phyloP scores from a whole-genome alignment of 2,888 invertebrate species.

The Ypsolopha sequella region DNA sequence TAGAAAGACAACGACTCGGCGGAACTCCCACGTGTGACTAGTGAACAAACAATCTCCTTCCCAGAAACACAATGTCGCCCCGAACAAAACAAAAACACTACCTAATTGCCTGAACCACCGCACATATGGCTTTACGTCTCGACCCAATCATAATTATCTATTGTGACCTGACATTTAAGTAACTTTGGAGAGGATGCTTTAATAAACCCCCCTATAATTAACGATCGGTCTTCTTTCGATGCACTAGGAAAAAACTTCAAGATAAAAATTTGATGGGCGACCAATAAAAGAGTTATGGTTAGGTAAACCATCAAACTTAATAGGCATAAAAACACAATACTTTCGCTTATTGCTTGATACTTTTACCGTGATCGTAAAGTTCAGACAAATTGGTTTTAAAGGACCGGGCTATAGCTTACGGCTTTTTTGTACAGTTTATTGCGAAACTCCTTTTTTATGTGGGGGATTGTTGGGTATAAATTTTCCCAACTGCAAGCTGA shows the following conservation, averaged over 20 bases:
- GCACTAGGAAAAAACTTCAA: constrained; percentile 17
- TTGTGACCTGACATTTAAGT: constrained; percentile 23
- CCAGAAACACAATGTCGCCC: constrained; percentile 57
- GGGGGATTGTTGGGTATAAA: constrained; percentile 21
- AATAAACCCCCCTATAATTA: constrained; percentile 22
- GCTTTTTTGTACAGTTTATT: constrained; percentile 32
- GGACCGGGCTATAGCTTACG: constrained; percentile 27
- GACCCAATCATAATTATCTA: constrained; percentile 28
- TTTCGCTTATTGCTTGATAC: constrained; percentile 54
- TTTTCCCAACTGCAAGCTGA: constrained; percentile 19
- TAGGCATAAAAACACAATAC: constrained; percentile 49
- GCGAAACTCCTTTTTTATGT: constrained; percentile 20
- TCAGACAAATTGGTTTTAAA: constrained; percentile 57
- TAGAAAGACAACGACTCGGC: constrained; percentile 20
- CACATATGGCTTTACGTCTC: constrained; percentile 25
- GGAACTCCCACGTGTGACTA: constrained; percentile 49
- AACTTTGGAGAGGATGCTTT: constrained; percentile 11
- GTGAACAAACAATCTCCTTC: constrained; percentile 46
- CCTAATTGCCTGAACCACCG: constrained; percentile 43
- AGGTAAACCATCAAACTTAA: constrained; percentile 53
- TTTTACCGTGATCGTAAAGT: constrained; percentile 50
- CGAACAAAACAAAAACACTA: constrained; percentile 39
- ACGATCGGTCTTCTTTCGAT: constrained; percentile 17
- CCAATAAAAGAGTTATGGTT: constrained; percentile 42
- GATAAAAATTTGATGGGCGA: constrained; percentile 19